Base-by-base conservation (phyloP, 2,888 invertebrate species). In the Hipparchia semele region DNA sequence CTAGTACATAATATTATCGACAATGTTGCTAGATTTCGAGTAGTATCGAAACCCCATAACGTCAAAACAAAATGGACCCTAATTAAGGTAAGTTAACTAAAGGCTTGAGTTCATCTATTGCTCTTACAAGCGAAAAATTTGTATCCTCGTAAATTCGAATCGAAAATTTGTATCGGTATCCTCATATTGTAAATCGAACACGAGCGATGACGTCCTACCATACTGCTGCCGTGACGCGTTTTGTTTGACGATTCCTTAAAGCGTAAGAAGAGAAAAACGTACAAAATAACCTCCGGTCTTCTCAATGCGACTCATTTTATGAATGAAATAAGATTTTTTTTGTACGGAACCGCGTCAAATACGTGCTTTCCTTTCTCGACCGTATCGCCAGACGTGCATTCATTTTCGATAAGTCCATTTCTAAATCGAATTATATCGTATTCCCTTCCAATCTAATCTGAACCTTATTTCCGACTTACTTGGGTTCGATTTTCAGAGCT, bases 241-340 rank as follows among this genome's bases (percentile, higher is more conserved):
- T 10, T 39, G 10, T 12, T 10, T 60, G 39, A 8, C 58, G 13
- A 58, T 2, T 2, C 58, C 59, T 39, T 6, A 83, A 81, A 83
- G 83, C 80, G 77, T 79, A 80, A 73, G 53, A 65, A 79, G 80
- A 77, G 77, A 77, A 77, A 81, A 82, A 73, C 77, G 79, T 82
- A 87, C 88, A 90, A 88, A 86, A 80, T 75, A 75, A 46, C 68
- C 77, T 77, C 80, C 77, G 78, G 80, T 81, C 74, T 84, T 82
- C 49, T 92, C 87, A 92, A 92, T 92, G 91, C 90, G 84, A 92
- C 90, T 92, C 90, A 88, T 91, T 93, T 93, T 92, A 93, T 94
- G 93, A 94, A 94, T 94, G 93, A 92, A 93, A 93, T 92, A 92
- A 90, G 87, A 85, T 90, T 92, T 92, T 70, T 89, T 91, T 86